Evolutionary conservation across 2,888 invertebrate genomes (phyloP), one percentile per base, ranked within the genome.

Genomic region (Catocala nupta): DNA sequence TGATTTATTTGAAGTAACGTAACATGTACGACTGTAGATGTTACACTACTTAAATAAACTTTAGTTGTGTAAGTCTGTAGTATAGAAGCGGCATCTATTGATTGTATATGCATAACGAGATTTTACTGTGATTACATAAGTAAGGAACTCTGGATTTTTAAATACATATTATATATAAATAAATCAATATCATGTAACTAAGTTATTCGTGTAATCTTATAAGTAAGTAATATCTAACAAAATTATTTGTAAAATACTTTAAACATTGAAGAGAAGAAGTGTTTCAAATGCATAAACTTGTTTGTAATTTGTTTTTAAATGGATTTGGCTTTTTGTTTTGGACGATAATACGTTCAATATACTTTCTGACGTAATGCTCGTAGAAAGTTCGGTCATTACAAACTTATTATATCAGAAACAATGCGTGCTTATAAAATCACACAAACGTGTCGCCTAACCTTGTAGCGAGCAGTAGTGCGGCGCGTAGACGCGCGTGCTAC

Each of bases 401-500:
- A 61, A 52, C 54, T 51, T 67, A 61, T 56, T 62, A 53, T 44
- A 51, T 12, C 34, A 33, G 55, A 53, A 70, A 62, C 60, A 75
- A 77, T 66, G 64, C 68, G 77, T 71, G 73, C 63, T 68, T 60
- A 55, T 68, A 61, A 59, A 76, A 64, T 66, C 64, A 65, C 62
- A 51, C 33, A 49, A 59, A 57, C 53, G 63, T 64, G 68, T 75
- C 57, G 51, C 43, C 12, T 66, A 71, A 68, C 77, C 73, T 71
- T 76, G 78, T 78, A 70, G 65, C 49, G 39, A 10, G 48, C 34
- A 69, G 70, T 80, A 72, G 72, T 68, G 50, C 55, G 55, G 55
- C 65, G 65, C 65, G 74, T 78, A 80, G 71, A 57, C 70, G 70
- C 71, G 81, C 81, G 81, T 80, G 78, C 70, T 77, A 73, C 68